Evolutionary conservation across 1,140 invertebrate genomes (phyloP), one percentile per base, ranked within the genome.

Genomic region (Matsumurasca onukii): DNA sequence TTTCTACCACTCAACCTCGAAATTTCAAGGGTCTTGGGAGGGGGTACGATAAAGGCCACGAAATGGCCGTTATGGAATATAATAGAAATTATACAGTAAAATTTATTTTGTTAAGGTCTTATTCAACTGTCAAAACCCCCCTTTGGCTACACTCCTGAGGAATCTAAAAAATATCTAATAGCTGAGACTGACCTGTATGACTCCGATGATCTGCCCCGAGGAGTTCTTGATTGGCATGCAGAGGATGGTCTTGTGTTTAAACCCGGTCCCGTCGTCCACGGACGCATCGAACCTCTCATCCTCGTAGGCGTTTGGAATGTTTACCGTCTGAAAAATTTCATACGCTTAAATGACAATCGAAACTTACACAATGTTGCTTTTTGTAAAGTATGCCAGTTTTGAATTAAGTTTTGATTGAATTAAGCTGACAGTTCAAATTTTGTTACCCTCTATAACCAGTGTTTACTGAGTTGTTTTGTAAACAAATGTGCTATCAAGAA

Each of bases 191-290:
- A 86, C 85, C 80, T 95, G 93, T 77, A 95, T 95, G 2, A 97
- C 95, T 15, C 95, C 95, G 72, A 98, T 94, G 52, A 97, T 95
- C 77, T 93, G 88, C 22, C 89, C 88, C 49, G 88, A 85, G 0
- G 92, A 93, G 80, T 95, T 95, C 81, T 93, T 93, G 68, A 97
- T 95, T 12, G 94, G 91, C 93, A 95, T 95, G 77, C 93, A 95
- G 1, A 96, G 85, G 63, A 96, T 92, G 27, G 88, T 93, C 74
- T 86, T 88, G 80, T 95, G 93, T 74, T 85, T 86, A 80, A 95
- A 95, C 51, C 84, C 85, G 5, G 85, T 86, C 30, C 86, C 87
- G 62, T 91, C 88, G 77, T 95, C 93, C 0, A 94, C 92, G 5
- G 85, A 86, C 12, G 90, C 85, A 82, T 98, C 97, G 82, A 99